Base-by-base conservation (phyloP, 1,140 invertebrate species). In the Colletes gigas region DNA sequence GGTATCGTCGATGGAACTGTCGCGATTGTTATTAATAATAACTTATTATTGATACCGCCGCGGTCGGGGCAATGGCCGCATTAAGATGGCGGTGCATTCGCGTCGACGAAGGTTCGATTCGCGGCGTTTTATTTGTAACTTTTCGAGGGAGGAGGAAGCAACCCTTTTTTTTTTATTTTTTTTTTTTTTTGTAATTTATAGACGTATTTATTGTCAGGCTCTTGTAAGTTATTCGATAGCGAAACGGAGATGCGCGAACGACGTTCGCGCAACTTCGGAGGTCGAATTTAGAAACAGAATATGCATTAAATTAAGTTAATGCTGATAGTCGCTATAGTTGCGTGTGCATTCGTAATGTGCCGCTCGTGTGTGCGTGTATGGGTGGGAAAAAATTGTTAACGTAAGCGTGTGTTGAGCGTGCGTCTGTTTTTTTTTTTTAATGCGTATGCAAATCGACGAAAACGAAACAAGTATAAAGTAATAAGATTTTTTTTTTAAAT, bases 201-300 rank as follows among this genome's bases (percentile, higher is more conserved):
- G 85, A 30, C 65, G 50, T 87, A 88, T 88, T 85, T 88, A 88
- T 88, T 88, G 52, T 68, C 83, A 87, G 80, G 12, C 71, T 67
- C 12, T n/a, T 59, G 30, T 75, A 68, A 78, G 70, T 73, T 80
- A 76, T 68, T 84, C 57, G n/a, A 62, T 52, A 70, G 30, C 10
- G 30, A 19, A 10, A 21, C 39, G 19, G 41, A 47, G 10, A 19
- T 52, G n/a, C 7, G 1, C n/a, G 3, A n/a, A 17, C 9, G 0
- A 12, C 6, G 10, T 15, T n/a, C n/a, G n/a, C n/a, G 8, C 17
- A 57, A n/a, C 39, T 57, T 69, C 21, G 6, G 30, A 17, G 39
- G 54, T 55, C 39, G n/a, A n/a, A 39, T 7, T 68, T 30, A 4
- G 14, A 14, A 39, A 21, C 6, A 62, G 3, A 50, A 62, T 62